Percentiles rank a stretch among this genome's conserved stretches.
These are phyloP conservation scores for Criorhina ranunculi DNA, from an alignment of 2,888 invertebrate species.

Conservation along the genomic window DNA sequence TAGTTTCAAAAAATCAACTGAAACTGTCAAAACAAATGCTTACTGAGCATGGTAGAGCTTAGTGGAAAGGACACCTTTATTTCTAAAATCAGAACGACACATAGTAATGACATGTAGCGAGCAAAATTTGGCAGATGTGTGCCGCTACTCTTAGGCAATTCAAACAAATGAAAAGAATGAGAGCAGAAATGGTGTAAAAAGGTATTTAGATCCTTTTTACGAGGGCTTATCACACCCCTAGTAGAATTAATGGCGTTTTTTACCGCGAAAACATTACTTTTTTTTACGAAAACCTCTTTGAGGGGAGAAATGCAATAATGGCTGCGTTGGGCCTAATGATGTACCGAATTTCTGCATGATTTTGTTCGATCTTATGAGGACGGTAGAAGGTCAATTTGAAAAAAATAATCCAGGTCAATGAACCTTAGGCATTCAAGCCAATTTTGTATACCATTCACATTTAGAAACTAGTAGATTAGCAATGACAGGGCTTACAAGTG, in stretches of 20 bases:
- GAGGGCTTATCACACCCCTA: conserved; percentile 59
- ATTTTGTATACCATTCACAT: too few relatives aligned
- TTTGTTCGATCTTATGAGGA: neutral
- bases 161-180: conserved; percentile 27
- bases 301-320: conserved; percentile 10
- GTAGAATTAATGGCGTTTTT: conserved; percentile 29
- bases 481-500: too few relatives aligned
- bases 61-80: neutral
- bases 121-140: conserved; percentile 53
- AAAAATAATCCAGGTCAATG: too few relatives aligned
- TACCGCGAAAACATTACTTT: conserved; percentile 48
- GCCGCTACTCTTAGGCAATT: neutral
- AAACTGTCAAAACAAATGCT: conserved; percentile 38
- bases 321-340: conserved; percentile 13
- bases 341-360: conserved; percentile 16
- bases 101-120: neutral
- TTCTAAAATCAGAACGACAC: too few relatives aligned
- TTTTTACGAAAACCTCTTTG: conserved; percentile 42
- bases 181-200: conserved; percentile 21
- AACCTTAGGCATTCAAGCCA: too few relatives aligned
- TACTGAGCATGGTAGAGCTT: neutral
- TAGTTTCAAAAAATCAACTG: neutral
- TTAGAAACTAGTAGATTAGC: too few relatives aligned
- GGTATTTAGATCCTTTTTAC: conserved; percentile 41
- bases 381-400: neutral